A percentile compares a stretch with the other conserved stretches of the same genome.
Evolutionary conservation across 2,797 vertebrate genomes (phyloP).

Genomic region (Clarias fuscus): DNA sequence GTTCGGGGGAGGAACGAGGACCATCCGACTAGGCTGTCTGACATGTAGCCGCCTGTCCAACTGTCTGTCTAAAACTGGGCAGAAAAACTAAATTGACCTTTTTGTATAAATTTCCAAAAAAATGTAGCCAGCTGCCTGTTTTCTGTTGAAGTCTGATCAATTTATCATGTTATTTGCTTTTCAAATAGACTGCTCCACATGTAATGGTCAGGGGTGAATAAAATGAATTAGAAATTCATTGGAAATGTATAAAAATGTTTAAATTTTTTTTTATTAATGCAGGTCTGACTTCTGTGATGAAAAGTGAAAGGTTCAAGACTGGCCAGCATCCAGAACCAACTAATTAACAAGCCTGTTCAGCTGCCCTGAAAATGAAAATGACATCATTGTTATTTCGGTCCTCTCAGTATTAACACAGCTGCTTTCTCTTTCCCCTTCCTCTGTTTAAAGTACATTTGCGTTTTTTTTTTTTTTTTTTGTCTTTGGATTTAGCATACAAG

Average conservation of each 20-base stretch:
- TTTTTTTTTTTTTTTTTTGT: background rate
- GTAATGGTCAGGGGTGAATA: background rate
- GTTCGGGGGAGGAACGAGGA: background rate
- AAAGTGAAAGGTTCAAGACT: conserved; percentile 13
- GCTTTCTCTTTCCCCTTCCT: background rate
- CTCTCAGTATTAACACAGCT: conserved; percentile 18
- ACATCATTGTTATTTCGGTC: conserved; percentile 30
- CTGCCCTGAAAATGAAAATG: conserved; percentile 23
- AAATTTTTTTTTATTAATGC: background rate
- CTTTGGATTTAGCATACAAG: background rate
- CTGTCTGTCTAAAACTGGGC: background rate
- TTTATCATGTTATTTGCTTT: conserved; percentile 9
- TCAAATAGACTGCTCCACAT: background rate
- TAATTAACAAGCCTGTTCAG: conserved; percentile 29
- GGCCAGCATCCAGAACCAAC: conserved; percentile 12
- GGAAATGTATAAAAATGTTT: background rate
- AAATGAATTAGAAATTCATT: conserved; percentile 6
- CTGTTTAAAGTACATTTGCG: background rate
- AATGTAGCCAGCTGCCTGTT: background rate
- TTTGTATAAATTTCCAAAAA: background rate
- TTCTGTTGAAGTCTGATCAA: conserved; percentile 22
- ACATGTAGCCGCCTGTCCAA: conserved; percentile 25
- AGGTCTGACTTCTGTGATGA: background rate
- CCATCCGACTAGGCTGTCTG: background rate
- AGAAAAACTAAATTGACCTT: background rate